Percentiles rank a stretch among this genome's conserved stretches.
These are phyloP conservation scores for Chondrilla cf. caribensis DNA, from an alignment of 37 sponge, comb jelly and placozoan genomes.

Conservation along the genomic window DNA sequence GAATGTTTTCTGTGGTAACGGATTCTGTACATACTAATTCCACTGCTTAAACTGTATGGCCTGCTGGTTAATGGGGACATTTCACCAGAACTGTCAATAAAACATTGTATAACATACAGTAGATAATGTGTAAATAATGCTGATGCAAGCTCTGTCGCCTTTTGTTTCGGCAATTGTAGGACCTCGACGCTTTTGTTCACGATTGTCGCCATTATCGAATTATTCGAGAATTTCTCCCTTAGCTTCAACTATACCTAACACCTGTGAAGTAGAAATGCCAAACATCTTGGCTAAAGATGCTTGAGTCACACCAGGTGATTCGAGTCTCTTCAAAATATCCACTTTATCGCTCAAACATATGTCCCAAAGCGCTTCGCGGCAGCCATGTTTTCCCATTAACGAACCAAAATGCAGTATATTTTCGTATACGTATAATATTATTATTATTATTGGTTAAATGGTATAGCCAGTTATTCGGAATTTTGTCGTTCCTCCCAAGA, in stretches of 20 bases:
- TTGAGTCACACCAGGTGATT: not conserved
- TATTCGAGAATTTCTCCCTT: not conserved
- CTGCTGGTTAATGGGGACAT: not conserved
- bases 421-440: not conserved
- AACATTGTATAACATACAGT: too few relatives aligned
- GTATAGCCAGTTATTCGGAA: too few relatives aligned
- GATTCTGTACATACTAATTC: too few relatives aligned
- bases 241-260: not conserved
- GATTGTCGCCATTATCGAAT: not conserved
- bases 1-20: too few relatives aligned
- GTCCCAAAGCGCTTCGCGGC: not conserved
- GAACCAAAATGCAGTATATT: not conserved
- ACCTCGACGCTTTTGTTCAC: not conserved
- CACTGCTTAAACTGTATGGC: too few relatives aligned
- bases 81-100: too few relatives aligned
- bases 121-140: too few relatives aligned
- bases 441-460: too few relatives aligned
- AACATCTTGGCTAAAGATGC: not conserved
- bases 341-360: not conserved
- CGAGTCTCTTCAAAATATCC: not conserved
- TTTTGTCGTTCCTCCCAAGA: not conserved
- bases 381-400: not conserved
- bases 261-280: not conserved
- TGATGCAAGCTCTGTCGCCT: conserved; percentile 17
- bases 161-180: not conserved